Conservation (phyloP, 2,797 vertebrate genomes). For the Coccyzus lansbergi region DNA sequence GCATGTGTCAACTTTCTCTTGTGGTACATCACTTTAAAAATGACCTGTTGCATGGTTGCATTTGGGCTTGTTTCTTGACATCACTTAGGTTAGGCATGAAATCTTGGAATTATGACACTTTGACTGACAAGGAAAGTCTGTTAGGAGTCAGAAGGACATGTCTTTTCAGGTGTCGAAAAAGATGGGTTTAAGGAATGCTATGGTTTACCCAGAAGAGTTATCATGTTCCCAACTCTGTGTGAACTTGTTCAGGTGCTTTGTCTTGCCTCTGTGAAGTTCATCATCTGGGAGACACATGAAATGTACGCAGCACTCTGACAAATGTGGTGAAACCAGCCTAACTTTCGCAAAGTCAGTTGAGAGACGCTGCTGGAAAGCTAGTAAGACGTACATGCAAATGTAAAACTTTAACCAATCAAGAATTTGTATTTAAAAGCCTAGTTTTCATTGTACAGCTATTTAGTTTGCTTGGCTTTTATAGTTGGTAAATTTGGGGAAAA, state of each 20-base stretch:
- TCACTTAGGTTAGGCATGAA: neutral
- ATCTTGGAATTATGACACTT: neutral
- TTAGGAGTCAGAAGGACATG: neutral
- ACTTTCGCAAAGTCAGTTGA: neutral
- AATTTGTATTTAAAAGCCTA: conserved; percentile 14
- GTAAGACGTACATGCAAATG: neutral
- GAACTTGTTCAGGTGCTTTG: neutral
- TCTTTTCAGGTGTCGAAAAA: neutral
- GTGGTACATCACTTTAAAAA: neutral
- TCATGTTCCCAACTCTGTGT: neutral
- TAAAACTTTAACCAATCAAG: neutral
- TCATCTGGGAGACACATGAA: neutral
- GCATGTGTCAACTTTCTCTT: neutral
- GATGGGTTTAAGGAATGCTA: neutral
- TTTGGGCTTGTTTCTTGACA: neutral
- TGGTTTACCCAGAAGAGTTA: neutral
- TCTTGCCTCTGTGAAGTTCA: neutral
- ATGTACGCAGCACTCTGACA: neutral
- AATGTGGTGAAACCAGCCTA: neutral
- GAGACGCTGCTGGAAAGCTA: neutral
- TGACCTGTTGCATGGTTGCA: neutral
- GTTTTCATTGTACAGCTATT: neutral
- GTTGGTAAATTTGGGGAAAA: neutral
- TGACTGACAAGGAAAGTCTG: neutral
- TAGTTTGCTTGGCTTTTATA: conserved; percentile 17